Percentiles rank a stretch among this genome's conserved stretches.
Conservation (phyloP, 2,113 vertebrate species). For the Ondatra zibethicus region DNA sequence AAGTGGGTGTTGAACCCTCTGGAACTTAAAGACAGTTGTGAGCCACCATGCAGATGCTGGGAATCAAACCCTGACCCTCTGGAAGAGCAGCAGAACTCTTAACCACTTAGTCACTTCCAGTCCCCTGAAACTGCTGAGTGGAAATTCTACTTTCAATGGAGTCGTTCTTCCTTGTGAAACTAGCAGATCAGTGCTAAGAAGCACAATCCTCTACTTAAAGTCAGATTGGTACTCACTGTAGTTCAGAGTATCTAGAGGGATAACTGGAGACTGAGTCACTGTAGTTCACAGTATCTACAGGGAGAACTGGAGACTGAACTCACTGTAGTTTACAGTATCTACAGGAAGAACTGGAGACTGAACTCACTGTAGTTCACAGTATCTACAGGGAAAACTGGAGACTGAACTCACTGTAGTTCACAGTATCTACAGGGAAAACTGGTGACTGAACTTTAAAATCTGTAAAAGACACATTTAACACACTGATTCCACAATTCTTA, state of each 20-base stretch:
- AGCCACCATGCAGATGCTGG: not conserved
- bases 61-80: not conserved
- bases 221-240: slow-evolving; percentile 55
- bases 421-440: not conserved
- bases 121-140: slow-evolving; percentile 15
- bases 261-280: not conserved
- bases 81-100: not conserved
- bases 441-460: not conserved
- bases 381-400: too few species aligned
- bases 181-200: slow-evolving; percentile 36
- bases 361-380: too few species aligned
- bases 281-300: too few species aligned
- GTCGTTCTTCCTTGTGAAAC: slow-evolving; percentile 44
- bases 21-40: not conserved
- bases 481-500: not conserved
- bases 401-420: too few species aligned
- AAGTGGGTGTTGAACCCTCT: not conserved
- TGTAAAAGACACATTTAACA: slow-evolving; percentile 30
- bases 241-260: slow-evolving; percentile 40
- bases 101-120: not conserved
- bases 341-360: too few species aligned
- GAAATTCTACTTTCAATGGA: slow-evolving; percentile 38
- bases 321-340: too few species aligned
- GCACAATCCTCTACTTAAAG: not conserved
- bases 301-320: too few species aligned